Conservation (phyloP, 1,140 invertebrate genomes). For the Meloidogyne chitwoodi region DNA sequence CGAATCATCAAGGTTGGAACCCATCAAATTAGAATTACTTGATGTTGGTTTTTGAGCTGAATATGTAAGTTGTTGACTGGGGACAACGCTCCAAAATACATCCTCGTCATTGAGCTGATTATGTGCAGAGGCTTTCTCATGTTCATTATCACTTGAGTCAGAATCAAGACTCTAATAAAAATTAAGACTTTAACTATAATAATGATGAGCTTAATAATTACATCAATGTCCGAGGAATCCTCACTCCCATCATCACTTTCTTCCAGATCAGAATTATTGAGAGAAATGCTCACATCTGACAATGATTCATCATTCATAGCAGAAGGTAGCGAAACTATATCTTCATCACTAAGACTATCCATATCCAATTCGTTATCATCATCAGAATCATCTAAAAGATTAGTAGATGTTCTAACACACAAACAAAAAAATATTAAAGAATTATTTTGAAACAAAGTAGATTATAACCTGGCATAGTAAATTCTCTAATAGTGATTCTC, state of each 20-base stretch:
- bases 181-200: not conserved
- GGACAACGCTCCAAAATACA: not conserved
- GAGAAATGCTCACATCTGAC: not conserved
- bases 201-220: not conserved
- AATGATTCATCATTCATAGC: not conserved
- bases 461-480: too few relatives aligned
- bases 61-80: not conserved
- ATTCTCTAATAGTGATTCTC: too few relatives aligned
- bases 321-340: not conserved
- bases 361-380: not conserved
- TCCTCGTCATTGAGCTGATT: not conserved
- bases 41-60: not conserved
- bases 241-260: not conserved
- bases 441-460: too few relatives aligned
- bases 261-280: not conserved
- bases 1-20: constrained; percentile 9
- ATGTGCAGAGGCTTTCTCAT: not conserved
- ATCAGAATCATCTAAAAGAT: not conserved
- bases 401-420: too few relatives aligned
- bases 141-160: not conserved
- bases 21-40: not conserved
- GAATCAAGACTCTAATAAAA: not conserved
- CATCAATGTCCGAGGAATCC: not conserved
- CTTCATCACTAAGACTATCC: not conserved
- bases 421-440: too few relatives aligned